Conservation (phyloP, 2,113 vertebrate species). For the Gasterosteus aculeatus region DNA sequence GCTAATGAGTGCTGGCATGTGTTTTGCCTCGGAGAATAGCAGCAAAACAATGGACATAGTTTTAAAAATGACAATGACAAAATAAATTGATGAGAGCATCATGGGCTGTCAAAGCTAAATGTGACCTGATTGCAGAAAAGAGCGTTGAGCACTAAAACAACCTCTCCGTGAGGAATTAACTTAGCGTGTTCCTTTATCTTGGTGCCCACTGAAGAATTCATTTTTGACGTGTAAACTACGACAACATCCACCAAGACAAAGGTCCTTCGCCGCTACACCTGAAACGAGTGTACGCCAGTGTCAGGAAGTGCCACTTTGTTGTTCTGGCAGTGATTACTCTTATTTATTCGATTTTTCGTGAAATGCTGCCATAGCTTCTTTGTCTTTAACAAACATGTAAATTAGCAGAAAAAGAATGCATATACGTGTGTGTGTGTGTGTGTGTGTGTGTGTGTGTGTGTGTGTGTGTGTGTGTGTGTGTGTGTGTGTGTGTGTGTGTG, state of each 20-base stretch:
- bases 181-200: slow-evolving; percentile 9
- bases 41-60: slow-evolving; percentile 29
- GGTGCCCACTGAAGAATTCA: slow-evolving; percentile 6
- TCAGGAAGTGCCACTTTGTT: neutral
- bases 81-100: slow-evolving; percentile 55
- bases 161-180: neutral
- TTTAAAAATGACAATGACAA: slow-evolving; percentile 50
- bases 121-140: slow-evolving; percentile 46
- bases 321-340: slow-evolving; percentile 4
- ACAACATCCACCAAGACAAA: slow-evolving; percentile 16
- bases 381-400: neutral
- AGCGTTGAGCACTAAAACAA: slow-evolving; percentile 14
- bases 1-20: slow-evolving; percentile 54
- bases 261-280: slow-evolving; percentile 13
- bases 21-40: slow-evolving; percentile 47
- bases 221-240: slow-evolving; percentile 19
- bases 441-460: too few relatives aligned
- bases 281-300: slow-evolving; percentile 1
- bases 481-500: too few relatives aligned
- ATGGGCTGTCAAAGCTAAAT: slow-evolving; percentile 43
- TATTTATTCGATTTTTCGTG: neutral
- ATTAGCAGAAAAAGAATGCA: neutral
- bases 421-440: neutral
- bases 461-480: too few relatives aligned
- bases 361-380: neutral